Evolutionary conservation across 1,140 invertebrate genomes (phyloP), one percentile per base, ranked within the genome.

Genomic region (Drosophila sucinea): DNA sequence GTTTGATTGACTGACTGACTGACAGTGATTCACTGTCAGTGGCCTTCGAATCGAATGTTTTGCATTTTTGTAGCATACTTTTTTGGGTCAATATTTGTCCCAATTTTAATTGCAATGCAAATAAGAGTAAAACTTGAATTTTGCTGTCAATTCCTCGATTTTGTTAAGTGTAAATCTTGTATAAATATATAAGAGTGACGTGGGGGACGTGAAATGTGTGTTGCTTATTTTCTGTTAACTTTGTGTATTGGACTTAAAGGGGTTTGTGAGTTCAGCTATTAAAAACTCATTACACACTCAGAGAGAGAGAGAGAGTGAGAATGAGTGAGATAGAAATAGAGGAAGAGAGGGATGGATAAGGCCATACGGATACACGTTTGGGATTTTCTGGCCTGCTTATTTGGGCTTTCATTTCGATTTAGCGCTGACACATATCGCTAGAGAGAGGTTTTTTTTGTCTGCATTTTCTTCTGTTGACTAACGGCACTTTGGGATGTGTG

Each of bases 221-320:
- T 27, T n/a, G 8, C 47, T 55, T 25, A 11, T 54, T 30, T 47
- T 30, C 64, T 56, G 47, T 55, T 58, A 54, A 69, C 72, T 75
- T 76, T 70, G 68, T 77, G 65, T 60, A 68, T 81, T 70, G 23
- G 70, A 65, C 79, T 87, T 79, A 87, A 82, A 79, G 79, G 83
- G 87, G 77, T 86, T 86, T 76, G 35, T 79, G 79, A 82, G 83
- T 79, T 86, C 79, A 83, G 83, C 87, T 86, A 86, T 86, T 87
- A 87, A 82, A 86, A 86, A 85, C 82, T 85, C 78, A 86, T 86
- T 81, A 65, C 70, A 67, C 58, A 57, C 55, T 67, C 65, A 67
- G 10, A 70, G 25, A 55, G 10, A 65, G 27, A 74, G 32, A 44
- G 25, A 56, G 29, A 55, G 2, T 56, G 57, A 56, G 44, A 29